Base-by-base conservation (phyloP, 2,888 invertebrate genomes). In the Urechis unicinctus region DNA sequence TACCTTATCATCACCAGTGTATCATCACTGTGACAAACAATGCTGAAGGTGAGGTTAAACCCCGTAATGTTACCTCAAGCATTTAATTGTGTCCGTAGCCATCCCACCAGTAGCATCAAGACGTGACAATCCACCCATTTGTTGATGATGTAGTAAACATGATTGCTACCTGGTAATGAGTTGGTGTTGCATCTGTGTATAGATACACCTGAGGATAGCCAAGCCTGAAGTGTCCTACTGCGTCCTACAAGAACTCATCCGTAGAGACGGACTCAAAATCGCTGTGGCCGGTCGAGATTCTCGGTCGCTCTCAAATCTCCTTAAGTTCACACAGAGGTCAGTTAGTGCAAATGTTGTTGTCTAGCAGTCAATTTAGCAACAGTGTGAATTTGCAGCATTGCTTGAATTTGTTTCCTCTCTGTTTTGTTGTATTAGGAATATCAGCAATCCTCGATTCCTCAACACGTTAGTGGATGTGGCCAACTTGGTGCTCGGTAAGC, bases 231-330 rank as follows among this genome's bases (percentile, higher is more conserved):
- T 86, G 28, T 87, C 90, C 1, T 85, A 91, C 31, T 85, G 87
- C 50, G 81, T 94, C 4, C 82, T 95, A 69, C 88, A 89, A 73
- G 95, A 95, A 78, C 80, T 96, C 59, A 86, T 88, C n/a, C 63
- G 89, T 68, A 83, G 94, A 54, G 85, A 87, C 73, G 89, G 87
- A 0, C 79, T 97, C 24, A 81, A 83, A 68, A 82, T 85, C 59
- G 91, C 93, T 0, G 79, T 95, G 46, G 83, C 84, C 46, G 88
- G 87, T 1, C 82, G 90, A 56, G 82, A 85, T 56, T 85, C 86
- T 50, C 83, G 84, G 61, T 83, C 85, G 1, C 78, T 92, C 29
- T 79, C 81, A 4, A 78, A 79, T 56, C 80, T 95, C 55, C 77
- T 94, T 6, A 83, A 84, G 59, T 97, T 92, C 54, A 61, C 71